Conservation (phyloP, 2,113 vertebrate species). For the Pitta sordida region DNA sequence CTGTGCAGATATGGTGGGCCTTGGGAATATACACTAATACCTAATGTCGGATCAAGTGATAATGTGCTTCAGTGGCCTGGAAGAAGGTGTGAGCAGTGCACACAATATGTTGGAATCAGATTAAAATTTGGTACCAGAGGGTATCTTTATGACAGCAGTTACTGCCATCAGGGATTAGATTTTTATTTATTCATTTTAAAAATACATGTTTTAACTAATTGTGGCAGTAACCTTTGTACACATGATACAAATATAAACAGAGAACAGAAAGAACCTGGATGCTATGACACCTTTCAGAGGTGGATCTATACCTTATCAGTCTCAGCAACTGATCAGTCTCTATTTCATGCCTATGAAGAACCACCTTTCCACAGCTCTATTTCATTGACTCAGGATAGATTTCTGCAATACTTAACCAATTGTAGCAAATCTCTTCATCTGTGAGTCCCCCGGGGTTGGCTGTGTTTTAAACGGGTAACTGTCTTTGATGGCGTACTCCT, state of each 20-base stretch:
- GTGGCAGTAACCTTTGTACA: background rate
- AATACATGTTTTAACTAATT: background rate
- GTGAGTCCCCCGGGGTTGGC: conserved; percentile 77
- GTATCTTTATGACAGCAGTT: background rate
- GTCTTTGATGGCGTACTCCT: conserved; percentile 81
- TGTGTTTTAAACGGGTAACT: conserved; percentile 81
- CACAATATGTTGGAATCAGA: background rate
- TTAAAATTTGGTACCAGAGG: background rate
- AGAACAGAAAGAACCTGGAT: background rate
- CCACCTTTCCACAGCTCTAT: background rate
- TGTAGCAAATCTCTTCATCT: conserved; percentile 78
- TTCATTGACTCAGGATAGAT: background rate
- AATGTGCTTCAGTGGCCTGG: background rate
- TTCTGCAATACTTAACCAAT: conserved; percentile 79
- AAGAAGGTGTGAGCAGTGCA: background rate
- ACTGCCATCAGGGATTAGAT: background rate
- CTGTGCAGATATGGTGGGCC: background rate
- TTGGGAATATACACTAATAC: background rate
- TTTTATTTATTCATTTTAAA: background rate
- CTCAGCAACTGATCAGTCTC: background rate
- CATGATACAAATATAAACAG: background rate
- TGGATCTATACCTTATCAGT: background rate
- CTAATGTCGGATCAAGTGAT: background rate
- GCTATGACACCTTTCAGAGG: background rate
- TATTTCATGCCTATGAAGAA: background rate